Percentiles rank a stretch among this genome's conserved stretches.
Evolutionary conservation across 2,113 vertebrate species (phyloP).

Genomic region (Campylomormyrus tamandua): DNA sequence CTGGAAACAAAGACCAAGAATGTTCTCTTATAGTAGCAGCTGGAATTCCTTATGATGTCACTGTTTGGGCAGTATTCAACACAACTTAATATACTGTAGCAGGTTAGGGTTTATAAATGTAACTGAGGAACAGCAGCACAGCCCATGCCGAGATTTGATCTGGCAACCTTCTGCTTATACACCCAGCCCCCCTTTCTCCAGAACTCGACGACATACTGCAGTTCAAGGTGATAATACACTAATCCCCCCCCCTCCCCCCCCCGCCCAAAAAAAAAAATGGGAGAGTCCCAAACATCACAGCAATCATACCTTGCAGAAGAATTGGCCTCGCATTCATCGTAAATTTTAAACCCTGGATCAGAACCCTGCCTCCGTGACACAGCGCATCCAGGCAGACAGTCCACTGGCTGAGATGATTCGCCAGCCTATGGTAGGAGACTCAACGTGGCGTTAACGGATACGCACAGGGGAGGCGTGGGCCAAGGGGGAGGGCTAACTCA

Average conservation of each 20-base stretch:
- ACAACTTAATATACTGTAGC: background rate
- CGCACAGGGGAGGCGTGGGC: background rate
- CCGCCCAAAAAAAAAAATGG: background rate
- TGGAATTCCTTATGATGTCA: background rate
- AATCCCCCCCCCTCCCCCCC: background rate
- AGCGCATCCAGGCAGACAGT: background rate
- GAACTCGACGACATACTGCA: background rate
- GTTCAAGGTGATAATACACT: background rate
- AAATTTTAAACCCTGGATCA: background rate
- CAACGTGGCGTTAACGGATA: background rate
- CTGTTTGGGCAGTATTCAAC: background rate
- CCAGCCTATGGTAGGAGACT: background rate
- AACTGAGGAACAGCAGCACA: background rate
- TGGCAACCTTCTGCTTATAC: too few relatives aligned
- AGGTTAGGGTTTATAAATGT: background rate
- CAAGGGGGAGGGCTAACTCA: background rate
- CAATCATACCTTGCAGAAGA: slow-evolving; percentile 1
- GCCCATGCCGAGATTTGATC: too few relatives aligned
- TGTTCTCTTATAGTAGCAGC: background rate
- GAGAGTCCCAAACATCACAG: background rate
- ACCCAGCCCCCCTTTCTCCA: too few relatives aligned
- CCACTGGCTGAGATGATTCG: background rate
- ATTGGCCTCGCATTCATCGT: background rate
- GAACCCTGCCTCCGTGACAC: background rate
- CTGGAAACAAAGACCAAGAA: background rate